Conservation (phyloP, 23 tunicate species). For the Oikopleura dioica region DNA sequence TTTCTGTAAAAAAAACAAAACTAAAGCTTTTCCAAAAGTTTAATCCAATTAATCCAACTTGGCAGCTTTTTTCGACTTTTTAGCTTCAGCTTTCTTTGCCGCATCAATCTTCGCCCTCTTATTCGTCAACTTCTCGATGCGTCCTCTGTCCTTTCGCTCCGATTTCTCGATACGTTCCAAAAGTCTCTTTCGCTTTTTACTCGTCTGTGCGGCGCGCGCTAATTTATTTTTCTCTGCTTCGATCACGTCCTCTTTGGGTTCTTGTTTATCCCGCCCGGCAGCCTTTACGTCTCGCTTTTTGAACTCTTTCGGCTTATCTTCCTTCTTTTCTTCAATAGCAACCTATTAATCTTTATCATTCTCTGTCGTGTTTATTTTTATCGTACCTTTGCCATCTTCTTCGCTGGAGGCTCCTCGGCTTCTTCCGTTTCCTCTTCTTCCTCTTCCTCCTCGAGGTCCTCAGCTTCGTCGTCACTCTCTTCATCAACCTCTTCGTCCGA, state of each 20-base stretch:
- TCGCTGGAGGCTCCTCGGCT: not conserved
- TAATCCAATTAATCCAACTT: not conserved
- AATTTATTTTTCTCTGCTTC: not conserved
- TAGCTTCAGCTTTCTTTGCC: not conserved
- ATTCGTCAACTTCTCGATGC: not conserved
- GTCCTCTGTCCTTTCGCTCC: constrained; percentile 2
- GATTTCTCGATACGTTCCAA: constrained; percentile 1
- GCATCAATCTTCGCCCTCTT: not conserved
- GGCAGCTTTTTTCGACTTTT: not conserved
- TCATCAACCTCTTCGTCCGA: not conserved
- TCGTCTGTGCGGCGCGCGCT: not conserved
- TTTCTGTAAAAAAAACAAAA: no score
- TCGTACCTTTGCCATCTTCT: no score
- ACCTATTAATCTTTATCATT: not conserved
- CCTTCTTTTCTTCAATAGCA: not conserved
- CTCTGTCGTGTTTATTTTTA: not conserved
- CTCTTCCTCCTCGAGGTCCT: not conserved
- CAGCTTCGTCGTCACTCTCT: not conserved
- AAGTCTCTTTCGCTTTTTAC: constrained; percentile 10
- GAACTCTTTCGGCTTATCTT: not conserved
- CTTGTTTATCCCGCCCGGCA: not conserved
- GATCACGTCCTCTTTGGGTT: not conserved
- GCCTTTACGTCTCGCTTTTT: not conserved
- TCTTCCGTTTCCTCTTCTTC: not conserved
- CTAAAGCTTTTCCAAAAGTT: no score